Evolutionary conservation across 2,888 invertebrate species (phyloP), one percentile per base, ranked within the genome.

Genomic region (Strigamia transsilvanica): DNA sequence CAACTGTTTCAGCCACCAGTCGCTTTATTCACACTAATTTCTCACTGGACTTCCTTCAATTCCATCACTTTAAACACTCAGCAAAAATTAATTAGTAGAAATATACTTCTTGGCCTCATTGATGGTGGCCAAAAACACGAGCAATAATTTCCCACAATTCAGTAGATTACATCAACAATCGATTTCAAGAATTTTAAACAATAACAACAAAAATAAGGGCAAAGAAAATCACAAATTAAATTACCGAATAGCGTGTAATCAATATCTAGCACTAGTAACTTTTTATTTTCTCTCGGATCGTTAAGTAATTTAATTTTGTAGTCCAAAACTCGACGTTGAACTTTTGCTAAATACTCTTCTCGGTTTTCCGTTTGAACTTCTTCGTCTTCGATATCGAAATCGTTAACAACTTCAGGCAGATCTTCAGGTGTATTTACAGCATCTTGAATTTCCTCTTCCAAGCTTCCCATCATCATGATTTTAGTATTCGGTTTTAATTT

Each of bases 391-490:
- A 96, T 94, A 87, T 97, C 97, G 84, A 98, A 91, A 87, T 98
- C 98, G 87, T 98, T 96, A 1, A 97, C 90, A 0, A 98, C 94
- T 86, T 96, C 94, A 13, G 95, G 94, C 15, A 94, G 90, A 82
- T 94, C 93, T 83, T 93, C 92, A 0, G 97, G 97, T 82, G 93
- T 92, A 80, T 92, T 92, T 86, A 92, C 92, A 0, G 94, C 95
- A 86, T 94, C 94, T 66, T 93, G 93, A 86, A 97, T 96, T 82
- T 95, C 96, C 85, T 96, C 94, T 87, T 98, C 98, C 2, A 95
- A 90, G 0, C 97, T 97, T 0, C 98, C 98, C 92, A 98, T 97
- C 94, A 98, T 94, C 96, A 98, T 97, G 13, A 98, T 91, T 88
- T 97, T 97, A 84, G 94, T 93, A 82, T 94, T 94, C 0, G 93